These are phyloP conservation scores for Fratercula arctica DNA, from an alignment of 2,797 vertebrate species.

Conservation along the genomic window DNA sequence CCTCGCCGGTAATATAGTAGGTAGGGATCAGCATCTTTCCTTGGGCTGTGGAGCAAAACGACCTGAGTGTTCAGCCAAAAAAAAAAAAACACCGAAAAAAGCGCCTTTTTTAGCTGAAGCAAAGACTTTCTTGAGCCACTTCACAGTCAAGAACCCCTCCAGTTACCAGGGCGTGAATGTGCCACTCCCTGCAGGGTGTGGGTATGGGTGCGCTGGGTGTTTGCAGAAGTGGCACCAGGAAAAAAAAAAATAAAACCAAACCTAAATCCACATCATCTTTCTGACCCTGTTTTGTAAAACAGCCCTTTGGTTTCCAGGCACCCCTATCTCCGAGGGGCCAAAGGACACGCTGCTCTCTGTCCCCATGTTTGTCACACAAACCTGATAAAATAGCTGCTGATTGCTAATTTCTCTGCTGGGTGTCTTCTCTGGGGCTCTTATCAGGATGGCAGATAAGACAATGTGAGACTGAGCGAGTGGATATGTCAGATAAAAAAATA, in stretches of 20 bases:
- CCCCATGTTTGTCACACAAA: not conserved
- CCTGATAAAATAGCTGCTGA: not conserved
- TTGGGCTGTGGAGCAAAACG: not conserved
- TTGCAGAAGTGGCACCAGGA: not conserved
- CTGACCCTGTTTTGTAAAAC: not conserved
- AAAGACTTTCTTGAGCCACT: not conserved
- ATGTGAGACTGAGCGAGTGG: not conserved
- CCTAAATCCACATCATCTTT: rapidly evolving
- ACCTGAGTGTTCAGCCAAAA: not conserved
- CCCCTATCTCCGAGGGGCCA: not conserved
- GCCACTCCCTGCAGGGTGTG: not conserved
- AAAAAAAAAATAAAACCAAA: not conserved
- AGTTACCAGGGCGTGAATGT: not conserved
- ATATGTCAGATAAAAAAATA: not conserved
- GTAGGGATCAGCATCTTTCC: not conserved
- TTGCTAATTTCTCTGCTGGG: not conserved
- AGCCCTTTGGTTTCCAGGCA: not conserved
- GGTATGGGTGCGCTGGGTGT: rapidly evolving
- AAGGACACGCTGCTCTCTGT: not conserved
- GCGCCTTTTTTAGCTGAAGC: not conserved
- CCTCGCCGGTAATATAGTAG: rapidly evolving
- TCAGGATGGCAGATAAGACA: not conserved
- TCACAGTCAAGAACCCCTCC: not conserved
- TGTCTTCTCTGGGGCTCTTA: not conserved
- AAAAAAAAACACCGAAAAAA: too few species aligned